Base-by-base conservation (phyloP, 2,797 vertebrate genomes). In the Sparus aurata region DNA sequence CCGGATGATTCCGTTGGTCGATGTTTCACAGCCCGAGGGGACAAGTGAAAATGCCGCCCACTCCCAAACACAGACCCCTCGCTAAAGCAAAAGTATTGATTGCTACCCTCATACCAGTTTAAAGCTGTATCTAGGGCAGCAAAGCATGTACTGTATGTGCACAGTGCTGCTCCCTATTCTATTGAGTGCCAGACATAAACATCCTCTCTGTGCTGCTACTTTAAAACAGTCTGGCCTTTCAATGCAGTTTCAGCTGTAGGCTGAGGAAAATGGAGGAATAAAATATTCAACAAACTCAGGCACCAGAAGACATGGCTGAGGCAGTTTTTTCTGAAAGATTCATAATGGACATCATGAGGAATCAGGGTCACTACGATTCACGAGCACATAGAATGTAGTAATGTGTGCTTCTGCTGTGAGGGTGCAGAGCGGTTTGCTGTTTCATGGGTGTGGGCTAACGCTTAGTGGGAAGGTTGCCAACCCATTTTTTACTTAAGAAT, bases 301-400 rank as follows among this genome's bases (percentile, higher is more conserved):
- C 79, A 82, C 80, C 82, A 80, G 83, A 90, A 91, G 80, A 90
- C 68, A 83, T 76, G 69, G 79, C 50, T 53, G 57, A 77, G 91
- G 87, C 85, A 87, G 85, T 41, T 78, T 85, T 92, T 88, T 88
- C 77, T 93, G 50, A 95, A 95, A 94, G 89, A 95, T 95, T 94
- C 82, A 95, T 94, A 89, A 85, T 30, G 13, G 55, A 17, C 43
- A 65, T 87, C 75, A 57, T 69, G 75, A 82, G 68, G 77, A 93
- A 93, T 89, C 78, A 77, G 80, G 89, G 88, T 91, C 91, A 76
- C 67, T 30, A 54, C 1, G 0, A 67, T 69, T 52, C 45, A 70
- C 38, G 60, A 62, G 60, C 12, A 16, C 52, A 34, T 17, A 63
- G 62, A 60, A 18, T 57, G 53, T 20, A 64, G 34, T 23, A 38